Evolutionary conservation across 2,797 vertebrate genomes (phyloP).

Genomic region (Prionace glauca): DNA sequence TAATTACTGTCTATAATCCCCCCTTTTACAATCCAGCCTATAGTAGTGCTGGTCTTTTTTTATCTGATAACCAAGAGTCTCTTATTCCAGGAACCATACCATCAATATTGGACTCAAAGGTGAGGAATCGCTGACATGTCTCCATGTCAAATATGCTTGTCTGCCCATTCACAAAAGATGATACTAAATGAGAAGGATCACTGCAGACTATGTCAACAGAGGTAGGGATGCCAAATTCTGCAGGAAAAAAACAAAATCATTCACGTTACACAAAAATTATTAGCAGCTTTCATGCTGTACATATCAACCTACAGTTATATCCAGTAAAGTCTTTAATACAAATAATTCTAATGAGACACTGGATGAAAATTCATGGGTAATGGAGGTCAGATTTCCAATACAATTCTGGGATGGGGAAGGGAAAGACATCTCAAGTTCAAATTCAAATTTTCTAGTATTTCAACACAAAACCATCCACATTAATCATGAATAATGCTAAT

Average conservation of each 20-base stretch:
- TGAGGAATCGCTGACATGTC: conserved; percentile 82
- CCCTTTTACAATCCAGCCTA: background rate
- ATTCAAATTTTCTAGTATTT: background rate
- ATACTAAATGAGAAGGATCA: conserved; percentile 89
- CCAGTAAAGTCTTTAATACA: background rate
- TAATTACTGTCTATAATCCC: background rate
- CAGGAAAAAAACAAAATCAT: conserved; percentile 44
- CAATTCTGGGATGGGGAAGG: background rate
- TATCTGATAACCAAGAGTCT: background rate
- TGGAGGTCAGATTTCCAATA: background rate
- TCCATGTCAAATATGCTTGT: conserved; percentile 96
- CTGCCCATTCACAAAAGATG: conserved; percentile 83
- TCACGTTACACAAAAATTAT: conserved; percentile 39
- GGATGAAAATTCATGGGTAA: background rate
- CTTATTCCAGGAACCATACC: background rate
- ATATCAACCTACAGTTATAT: background rate
- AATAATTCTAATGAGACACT: background rate
- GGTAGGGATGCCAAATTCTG: conserved; percentile 85
- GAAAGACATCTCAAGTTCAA: background rate
- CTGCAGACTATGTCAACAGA: conserved; percentile 94
- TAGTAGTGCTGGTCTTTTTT: background rate
- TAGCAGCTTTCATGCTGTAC: background rate
- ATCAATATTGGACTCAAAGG: conserved; percentile 67
- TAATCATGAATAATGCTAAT: background rate
- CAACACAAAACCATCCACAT: background rate